Evolutionary conservation across 2,113 vertebrate species (phyloP), one percentile per base, ranked within the genome.

Genomic region (Syrmaticus mikado): DNA sequence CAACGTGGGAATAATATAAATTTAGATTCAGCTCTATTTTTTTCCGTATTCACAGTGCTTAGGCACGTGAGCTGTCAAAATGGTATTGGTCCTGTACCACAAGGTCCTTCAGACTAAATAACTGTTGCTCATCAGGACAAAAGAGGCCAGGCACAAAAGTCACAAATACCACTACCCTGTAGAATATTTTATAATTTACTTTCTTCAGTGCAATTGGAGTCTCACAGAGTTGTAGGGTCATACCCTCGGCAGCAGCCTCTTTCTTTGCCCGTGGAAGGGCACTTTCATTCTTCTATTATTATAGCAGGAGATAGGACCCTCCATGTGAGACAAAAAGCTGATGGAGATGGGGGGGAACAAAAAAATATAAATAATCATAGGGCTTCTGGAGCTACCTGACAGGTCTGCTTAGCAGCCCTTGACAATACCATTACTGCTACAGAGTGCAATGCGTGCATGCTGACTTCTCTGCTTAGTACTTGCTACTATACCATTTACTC

Each of bases 381-480:
- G 52, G 20, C 30, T 46, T 82, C 72, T 65, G 32, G 41, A 91
- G 38, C 2, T 45, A 61, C 18, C 40, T 38, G 41, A 20, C 5
- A 70, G 46, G 7, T 10, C 55, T 92, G 19, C 27, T 74, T 10
- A 46, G 5, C 6, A 2, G 0, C 19, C 58, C 21, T 7, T 30
- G 25, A 50, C 36, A 72, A 28, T 11, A 64, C 28, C 28, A 2
- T 4, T 3, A 2, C 16, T 0, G 0, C 19, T 5, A 65, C 3
- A 0, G 4, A n/a, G n/a, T 65, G 24, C 24, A 58, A 34, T 18
- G 24, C 17, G 8, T 27, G 27, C 19, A 71, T 45, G 21, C 11
- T 57, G 65, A 64, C n/a, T 27, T 71, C 57, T 66, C 34, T 0
- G 0, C 28, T 82, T 10, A 60, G 38, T 28, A 45, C 27, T 48